phyloP scores from a whole-genome alignment of 2,797 vertebrate species.

The Dermochelys coriacea region DNA sequence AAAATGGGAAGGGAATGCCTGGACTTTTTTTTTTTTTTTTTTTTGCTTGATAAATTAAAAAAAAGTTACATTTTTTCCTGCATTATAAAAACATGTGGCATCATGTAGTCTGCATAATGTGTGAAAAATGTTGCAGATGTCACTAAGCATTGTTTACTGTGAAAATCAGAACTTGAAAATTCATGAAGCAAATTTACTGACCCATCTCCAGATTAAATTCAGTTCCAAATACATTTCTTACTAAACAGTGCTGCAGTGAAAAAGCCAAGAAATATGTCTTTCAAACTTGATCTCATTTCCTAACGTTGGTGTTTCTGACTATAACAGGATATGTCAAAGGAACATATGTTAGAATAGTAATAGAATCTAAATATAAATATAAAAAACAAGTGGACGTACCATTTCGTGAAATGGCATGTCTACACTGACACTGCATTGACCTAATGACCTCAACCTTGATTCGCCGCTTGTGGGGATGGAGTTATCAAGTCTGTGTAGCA shows the following conservation, averaged over 20 bases:
- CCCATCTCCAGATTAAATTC: background rate
- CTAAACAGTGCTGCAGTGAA: background rate
- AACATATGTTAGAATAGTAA: background rate
- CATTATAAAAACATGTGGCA: background rate
- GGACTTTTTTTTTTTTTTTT: background rate
- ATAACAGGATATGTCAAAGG: background rate
- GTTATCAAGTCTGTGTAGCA: too few species aligned
- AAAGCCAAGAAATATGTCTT: background rate
- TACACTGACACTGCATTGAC: too few species aligned
- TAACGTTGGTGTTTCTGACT: background rate
- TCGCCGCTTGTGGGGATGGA: too few species aligned
- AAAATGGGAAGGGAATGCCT: background rate
- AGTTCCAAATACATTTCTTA: background rate
- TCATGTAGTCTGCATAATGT: background rate
- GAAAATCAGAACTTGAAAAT: background rate
- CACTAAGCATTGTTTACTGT: rapidly evolving
- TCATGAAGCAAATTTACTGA: background rate
- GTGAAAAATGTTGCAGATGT: background rate
- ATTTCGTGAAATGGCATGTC: background rate
- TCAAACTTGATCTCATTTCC: background rate
- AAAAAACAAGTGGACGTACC: background rate
- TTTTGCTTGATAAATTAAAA: background rate
- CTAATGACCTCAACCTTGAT: too few species aligned
- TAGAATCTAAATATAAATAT: background rate
- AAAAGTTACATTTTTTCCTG: background rate